Conservation (phyloP, 2,113 vertebrate genomes). For the Peucedramus taeniatus region DNA sequence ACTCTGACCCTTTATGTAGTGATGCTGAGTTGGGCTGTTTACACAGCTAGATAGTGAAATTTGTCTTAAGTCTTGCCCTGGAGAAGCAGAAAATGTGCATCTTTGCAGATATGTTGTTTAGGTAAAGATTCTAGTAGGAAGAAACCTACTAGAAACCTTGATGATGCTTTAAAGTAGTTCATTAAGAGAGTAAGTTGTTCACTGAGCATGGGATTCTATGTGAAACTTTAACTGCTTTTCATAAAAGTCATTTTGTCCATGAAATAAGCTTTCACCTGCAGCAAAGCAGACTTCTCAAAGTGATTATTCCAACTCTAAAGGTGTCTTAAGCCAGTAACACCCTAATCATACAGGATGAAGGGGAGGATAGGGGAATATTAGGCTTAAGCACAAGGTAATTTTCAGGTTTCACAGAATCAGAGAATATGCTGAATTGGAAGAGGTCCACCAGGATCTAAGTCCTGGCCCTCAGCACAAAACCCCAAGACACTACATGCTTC, state of each 20-base stretch:
- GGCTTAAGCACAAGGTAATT: neutral
- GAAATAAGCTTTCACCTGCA: neutral
- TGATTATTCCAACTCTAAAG: neutral
- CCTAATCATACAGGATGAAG: neutral
- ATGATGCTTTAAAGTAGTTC: neutral
- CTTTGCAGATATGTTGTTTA: neutral
- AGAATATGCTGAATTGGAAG: neutral
- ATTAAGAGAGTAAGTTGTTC: neutral
- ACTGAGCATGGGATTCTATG: neutral
- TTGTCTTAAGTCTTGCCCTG: neutral
- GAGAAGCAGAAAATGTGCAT: neutral
- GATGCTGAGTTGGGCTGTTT: neutral
- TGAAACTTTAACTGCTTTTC: neutral
- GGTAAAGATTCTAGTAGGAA: neutral
- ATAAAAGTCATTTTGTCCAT: neutral
- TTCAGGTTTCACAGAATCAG: neutral
- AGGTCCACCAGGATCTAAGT: neutral
- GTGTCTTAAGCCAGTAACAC: neutral
- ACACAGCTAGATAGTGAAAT: neutral
- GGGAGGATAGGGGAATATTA: neutral
- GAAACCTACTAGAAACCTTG: neutral
- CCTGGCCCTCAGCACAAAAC: neutral
- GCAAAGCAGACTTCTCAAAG: neutral
- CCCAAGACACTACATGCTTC: neutral
- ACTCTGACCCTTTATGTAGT: neutral